Conservation (phyloP, 2,888 invertebrate genomes). For the Hesperia comma region DNA sequence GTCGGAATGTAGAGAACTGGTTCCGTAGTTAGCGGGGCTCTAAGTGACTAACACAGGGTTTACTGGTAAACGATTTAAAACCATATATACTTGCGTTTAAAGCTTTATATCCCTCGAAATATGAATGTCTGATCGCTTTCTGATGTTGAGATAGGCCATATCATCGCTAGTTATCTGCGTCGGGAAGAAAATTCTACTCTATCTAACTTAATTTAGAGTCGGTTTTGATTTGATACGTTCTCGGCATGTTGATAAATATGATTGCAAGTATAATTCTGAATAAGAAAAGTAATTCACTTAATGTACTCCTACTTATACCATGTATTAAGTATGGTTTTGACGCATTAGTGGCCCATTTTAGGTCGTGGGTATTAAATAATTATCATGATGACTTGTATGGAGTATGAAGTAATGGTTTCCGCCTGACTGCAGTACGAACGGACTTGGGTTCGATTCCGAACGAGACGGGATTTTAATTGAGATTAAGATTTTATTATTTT, state of each 20-base stretch:
- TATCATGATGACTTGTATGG: no score
- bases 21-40: slow-evolving; percentile 61
- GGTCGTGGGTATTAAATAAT: no score
- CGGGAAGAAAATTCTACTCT: slow-evolving; percentile 36
- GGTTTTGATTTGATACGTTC: slow-evolving; percentile 14
- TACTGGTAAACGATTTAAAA: slow-evolving; percentile 41
- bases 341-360: no score
- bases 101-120: slow-evolving; percentile 37
- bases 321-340: no score
- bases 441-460: no score
- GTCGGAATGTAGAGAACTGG: slow-evolving; percentile 68
- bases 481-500: no score
- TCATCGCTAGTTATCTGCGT: slow-evolving; percentile 32
- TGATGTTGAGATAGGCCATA: slow-evolving; percentile 43
- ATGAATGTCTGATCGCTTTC: slow-evolving; percentile 46
- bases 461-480: no score
- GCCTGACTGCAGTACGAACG: no score
- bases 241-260: slow-evolving; percentile 13
- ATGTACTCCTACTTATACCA: slow-evolving; percentile 38
- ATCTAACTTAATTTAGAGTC: slow-evolving; percentile 23
- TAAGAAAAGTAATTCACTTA: slow-evolving; percentile 22
- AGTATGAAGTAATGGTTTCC: no score
- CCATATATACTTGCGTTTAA: slow-evolving; percentile 41
- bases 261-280: slow-evolving; percentile 16
- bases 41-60: slow-evolving; percentile 53